phyloP scores from a whole-genome alignment of 2,888 invertebrate species.

The Aphelenchoides bicaudatus region DNA sequence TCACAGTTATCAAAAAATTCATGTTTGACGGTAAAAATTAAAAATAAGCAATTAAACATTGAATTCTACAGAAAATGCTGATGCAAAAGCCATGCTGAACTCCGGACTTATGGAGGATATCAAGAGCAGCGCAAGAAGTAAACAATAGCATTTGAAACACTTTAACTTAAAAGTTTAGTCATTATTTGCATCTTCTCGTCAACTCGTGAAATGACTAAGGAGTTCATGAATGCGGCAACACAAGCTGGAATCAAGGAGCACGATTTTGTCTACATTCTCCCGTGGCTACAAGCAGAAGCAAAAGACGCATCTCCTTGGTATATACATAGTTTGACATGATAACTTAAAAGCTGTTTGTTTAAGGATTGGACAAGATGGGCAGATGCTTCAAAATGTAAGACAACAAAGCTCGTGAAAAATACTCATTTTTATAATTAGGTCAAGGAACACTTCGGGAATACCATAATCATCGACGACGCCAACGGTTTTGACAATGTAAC shows the following conservation, averaged over 20 bases:
- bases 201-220: slow-evolving; percentile 54
- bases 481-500: slow-evolving; percentile 60
- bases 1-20: slow-evolving; percentile 47
- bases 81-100: slow-evolving; percentile 42
- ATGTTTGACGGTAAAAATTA: too few relatives aligned
- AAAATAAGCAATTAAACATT: too few relatives aligned
- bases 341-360: too few relatives aligned
- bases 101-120: slow-evolving; percentile 52
- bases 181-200: slow-evolving; percentile 56
- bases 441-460: neutral
- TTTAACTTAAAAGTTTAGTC: slow-evolving; percentile 38
- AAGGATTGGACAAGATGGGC: slow-evolving; percentile 56
- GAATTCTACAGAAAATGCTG: slow-evolving; percentile 50
- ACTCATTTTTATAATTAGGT: neutral
- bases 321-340: too few relatives aligned
- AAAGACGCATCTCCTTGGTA: slow-evolving; percentile 57
- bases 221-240: slow-evolving; percentile 55
- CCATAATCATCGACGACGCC: slow-evolving; percentile 51
- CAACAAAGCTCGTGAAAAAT: too few relatives aligned
- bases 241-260: slow-evolving; percentile 44
- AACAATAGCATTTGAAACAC: neutral
- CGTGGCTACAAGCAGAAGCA: slow-evolving; percentile 56
- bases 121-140: slow-evolving; percentile 51
- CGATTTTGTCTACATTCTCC: slow-evolving; percentile 56
- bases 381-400: slow-evolving; percentile 55